phyloP scores from a whole-genome alignment of 2,797 vertebrate species.

The Enteromius thamalakanensis region DNA sequence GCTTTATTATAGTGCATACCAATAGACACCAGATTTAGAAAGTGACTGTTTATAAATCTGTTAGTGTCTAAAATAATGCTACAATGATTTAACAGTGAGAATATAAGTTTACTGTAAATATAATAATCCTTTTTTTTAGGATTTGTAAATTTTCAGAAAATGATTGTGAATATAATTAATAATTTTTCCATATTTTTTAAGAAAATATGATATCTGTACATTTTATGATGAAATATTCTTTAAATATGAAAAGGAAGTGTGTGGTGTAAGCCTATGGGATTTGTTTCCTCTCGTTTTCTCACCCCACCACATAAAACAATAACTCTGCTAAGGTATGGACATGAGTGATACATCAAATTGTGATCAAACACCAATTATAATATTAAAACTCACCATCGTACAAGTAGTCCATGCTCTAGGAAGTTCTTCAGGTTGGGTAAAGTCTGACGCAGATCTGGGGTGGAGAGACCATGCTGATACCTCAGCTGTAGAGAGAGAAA shows the following conservation, averaged over 20 bases:
- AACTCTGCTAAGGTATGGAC: not conserved
- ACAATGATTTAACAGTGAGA: not conserved
- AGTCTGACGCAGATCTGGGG: slow-evolving; percentile 96
- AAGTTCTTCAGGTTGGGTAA: slow-evolving; percentile 98
- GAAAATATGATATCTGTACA: not conserved
- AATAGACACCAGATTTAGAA: not conserved
- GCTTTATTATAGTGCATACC: not conserved
- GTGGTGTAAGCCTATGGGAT: not conserved
- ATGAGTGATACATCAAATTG: no score
- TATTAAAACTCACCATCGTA: slow-evolving; percentile 87
- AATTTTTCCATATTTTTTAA: not conserved
- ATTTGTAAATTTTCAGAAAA: not conserved
- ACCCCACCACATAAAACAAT: not conserved
- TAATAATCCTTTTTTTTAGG: not conserved
- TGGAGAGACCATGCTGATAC: slow-evolving; percentile 94
- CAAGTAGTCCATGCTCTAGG: slow-evolving; percentile 93
- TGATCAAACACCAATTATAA: not conserved
- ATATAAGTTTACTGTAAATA: not conserved
- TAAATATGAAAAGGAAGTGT: no score
- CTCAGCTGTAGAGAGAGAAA: slow-evolving; percentile 80
- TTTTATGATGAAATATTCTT: not conserved
- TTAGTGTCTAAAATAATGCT: not conserved
- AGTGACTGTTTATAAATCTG: not conserved
- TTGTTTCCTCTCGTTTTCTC: not conserved
- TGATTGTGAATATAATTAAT: not conserved